Base-by-base conservation (phyloP, 2,888 invertebrate genomes). In the Melieria picta region DNA sequence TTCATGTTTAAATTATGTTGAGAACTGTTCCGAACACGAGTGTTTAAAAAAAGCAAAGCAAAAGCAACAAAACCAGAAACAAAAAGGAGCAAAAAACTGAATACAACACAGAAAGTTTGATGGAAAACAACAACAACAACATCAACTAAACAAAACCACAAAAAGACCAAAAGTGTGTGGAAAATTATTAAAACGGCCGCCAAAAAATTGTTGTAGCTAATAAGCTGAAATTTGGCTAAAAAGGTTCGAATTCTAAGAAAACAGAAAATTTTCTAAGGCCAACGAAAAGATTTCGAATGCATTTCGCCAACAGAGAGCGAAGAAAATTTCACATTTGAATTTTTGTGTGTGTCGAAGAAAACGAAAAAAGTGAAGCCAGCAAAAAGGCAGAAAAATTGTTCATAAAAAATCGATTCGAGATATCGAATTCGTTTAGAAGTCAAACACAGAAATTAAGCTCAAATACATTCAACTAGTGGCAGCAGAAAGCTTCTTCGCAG, bases 1-100 rank as follows among this genome's bases (percentile, higher is more conserved):
- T 80, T 80, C 80, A 77, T 75, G 58, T 80, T 82, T 78, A 75
- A 78, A 80, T 79, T 82, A 81, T 77, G 80, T 81, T 72, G 58
- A 57, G 65, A 75, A 79, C 77, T 77, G 79, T 79, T 79, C 79
- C 78, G 77, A 79, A 73, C 72, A 65, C 65, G 65, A 65, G 62
- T 65, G 72, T 69, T 61, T 30, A 3, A 58, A 65, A 77, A 77
- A 75, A 78, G 65, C 71, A 46, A 65, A 65, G 42, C 42, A 61
- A 72, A 68, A 64, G 71, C 16, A 69, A 66, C 56, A 64, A 61
- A 74, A 62, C 68, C 13, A 65, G 58, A 68, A 58, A n/a, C 16
- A 16, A 50, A 58, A 64, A 43, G 50, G 16, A 64, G 16, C 42
- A 30, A 47, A 63, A 62, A 63, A 13, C 56, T 52, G 9, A 52